Base-by-base conservation (phyloP, 2,888 invertebrate genomes). In the Rhogogaster chlorosoma region DNA sequence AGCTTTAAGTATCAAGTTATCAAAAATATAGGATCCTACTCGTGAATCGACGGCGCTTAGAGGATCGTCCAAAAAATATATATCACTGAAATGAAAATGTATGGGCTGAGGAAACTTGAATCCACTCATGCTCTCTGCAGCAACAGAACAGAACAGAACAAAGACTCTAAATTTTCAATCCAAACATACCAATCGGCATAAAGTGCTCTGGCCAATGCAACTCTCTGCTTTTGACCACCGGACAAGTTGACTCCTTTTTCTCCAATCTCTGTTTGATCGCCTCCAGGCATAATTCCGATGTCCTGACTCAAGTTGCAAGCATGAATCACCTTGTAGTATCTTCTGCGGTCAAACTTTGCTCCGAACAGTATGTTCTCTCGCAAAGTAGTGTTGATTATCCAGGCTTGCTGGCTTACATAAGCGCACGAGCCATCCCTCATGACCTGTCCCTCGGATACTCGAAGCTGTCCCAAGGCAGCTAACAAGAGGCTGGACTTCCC, bases 331-430 rank as follows among this genome's bases (percentile, higher is more conserved):
- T 93, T 92, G 88, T 95, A 94, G 89, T 96, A 96, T 88, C 94
- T 94, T 75, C 93, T 93, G 61, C 94, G 92, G 85, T 95, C 94
- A 88, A 94, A 95, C 0, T 89, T 87, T 86, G 94, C 94, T 10
- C 95, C 96, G 90, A 96, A 96, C 1, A 95, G 87, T 82, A 96
- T 94, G 89, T 96, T 96, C 71, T 96, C 95, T 85, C 94, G 93
- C 0, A 96, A 91, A 0, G 95, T 95, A 0, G 95, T 95, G 71
- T 95, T 95, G 88, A 95, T 94, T 42, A 96, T 94, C 96, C 96
- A 96, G 0, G 96, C 94, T 78, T 94, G 93, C 88, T 95, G 95
- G 18, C 94, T 93, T 7, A 94, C 95, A 87, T 95, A 95, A 2
- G 95, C 95, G 83, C 94, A 94, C 22, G 91, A 91, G 2, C 95